phyloP scores from a whole-genome alignment of 2,888 invertebrate genomes.

The Luperina nickerlii region DNA sequence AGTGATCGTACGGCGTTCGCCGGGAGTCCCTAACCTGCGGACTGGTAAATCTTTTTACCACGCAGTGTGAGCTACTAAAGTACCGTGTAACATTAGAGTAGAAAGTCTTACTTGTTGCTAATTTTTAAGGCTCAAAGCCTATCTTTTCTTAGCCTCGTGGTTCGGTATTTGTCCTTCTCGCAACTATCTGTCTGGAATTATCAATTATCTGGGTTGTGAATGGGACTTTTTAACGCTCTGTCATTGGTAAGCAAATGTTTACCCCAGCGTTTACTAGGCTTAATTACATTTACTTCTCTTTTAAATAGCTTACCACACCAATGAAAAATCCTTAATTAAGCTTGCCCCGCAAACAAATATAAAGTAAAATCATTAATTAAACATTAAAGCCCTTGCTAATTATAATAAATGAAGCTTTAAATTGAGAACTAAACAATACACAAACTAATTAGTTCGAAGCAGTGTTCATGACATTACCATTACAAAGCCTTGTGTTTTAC shows the following conservation, averaged over 20 bases:
- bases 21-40: neutral
- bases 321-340: neutral
- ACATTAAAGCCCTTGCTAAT: neutral
- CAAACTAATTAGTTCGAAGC: slow-evolving; percentile 24
- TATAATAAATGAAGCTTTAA: slow-evolving; percentile 5
- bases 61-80: neutral
- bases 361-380: neutral
- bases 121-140: neutral
- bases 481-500: slow-evolving; percentile 33
- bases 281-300: neutral
- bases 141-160: neutral
- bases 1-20: neutral
- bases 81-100: neutral
- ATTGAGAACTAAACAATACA: slow-evolving; percentile 10
- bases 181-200: neutral
- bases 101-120: too few relatives aligned
- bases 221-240: neutral
- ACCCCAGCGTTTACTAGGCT: neutral
- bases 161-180: neutral
- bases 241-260: neutral
- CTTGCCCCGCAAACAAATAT: neutral
- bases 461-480: slow-evolving; percentile 20
- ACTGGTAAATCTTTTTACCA: neutral
- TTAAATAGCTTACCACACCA: neutral
- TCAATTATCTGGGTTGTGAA: neutral